A percentile compares a stretch with the other conserved stretches of the same genome.
Evolutionary conservation across 2,113 vertebrate species (phyloP).

Genomic region (Oostethus manadensis): DNA sequence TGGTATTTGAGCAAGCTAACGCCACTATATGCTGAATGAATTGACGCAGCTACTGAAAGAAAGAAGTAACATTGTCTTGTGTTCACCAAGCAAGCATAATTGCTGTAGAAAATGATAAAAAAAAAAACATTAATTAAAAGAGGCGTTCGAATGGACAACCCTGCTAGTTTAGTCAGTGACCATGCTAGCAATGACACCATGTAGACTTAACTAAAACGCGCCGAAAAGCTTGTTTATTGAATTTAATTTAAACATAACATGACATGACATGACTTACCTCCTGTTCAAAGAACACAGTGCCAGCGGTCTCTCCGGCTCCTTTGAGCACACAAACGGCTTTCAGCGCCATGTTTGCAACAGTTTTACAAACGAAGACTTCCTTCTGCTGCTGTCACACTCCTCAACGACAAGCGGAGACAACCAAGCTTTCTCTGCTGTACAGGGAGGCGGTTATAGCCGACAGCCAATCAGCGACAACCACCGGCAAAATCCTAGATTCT

Average conservation of each 20-base stretch:
- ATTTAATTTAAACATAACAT: no score
- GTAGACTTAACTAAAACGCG: neutral
- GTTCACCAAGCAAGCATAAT: neutral
- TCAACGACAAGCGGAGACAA: neutral
- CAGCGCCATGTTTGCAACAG: slow-evolving; percentile 41
- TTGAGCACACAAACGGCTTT: slow-evolving; percentile 75
- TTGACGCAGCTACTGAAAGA: no score
- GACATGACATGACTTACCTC: slow-evolving; percentile 49
- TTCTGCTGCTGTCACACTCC: neutral
- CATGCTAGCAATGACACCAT: neutral
- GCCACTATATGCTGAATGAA: neutral
- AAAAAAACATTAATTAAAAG: neutral
- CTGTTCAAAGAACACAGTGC: slow-evolving; percentile 68
- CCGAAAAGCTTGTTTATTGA: accelerated
- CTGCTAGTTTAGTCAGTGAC: slow-evolving; percentile 24
- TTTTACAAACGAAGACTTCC: neutral
- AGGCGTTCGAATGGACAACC: neutral
- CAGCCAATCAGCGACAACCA: slow-evolving; percentile 30
- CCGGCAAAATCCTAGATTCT: neutral
- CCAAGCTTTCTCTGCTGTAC: neutral
- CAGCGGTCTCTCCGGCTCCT: slow-evolving; percentile 61
- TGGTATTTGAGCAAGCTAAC: neutral
- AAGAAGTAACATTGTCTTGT: neutral
- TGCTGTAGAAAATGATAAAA: no score
- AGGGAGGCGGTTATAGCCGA: neutral